A percentile compares a stretch with the other conserved stretches of the same genome.
phyloP scores from a whole-genome alignment of 2,888 invertebrate species.

The Ellobium chinense region DNA sequence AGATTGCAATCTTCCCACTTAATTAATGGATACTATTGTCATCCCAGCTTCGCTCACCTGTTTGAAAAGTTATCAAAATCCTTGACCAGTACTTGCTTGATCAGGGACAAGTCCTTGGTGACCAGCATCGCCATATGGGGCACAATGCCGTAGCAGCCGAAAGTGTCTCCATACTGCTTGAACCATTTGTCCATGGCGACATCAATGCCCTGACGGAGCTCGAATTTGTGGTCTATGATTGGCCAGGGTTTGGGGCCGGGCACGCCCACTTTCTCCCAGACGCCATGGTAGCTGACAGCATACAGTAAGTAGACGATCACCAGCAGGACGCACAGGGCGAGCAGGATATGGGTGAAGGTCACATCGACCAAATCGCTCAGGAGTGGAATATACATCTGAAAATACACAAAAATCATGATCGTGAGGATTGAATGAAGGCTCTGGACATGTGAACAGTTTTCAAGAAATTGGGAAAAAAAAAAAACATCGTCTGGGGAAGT shows the following conservation, averaged over 20 bases:
- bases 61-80: slow-evolving; percentile 24
- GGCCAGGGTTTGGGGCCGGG: slow-evolving; percentile 35
- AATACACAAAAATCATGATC: too few relatives aligned
- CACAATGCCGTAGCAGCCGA: slow-evolving; percentile 7
- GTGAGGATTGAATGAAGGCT: too few relatives aligned
- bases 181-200: slow-evolving; percentile 18
- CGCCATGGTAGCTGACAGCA: neutral
- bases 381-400: slow-evolving; percentile 25
- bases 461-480: too few relatives aligned
- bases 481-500: too few relatives aligned
- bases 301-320: neutral
- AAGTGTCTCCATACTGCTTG: slow-evolving; percentile 7
- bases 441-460: too few relatives aligned
- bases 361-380: neutral
- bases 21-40: neutral
- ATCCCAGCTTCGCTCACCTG: neutral
- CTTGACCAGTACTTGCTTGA: slow-evolving; percentile 28
- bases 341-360: neutral
- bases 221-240: slow-evolving; percentile 15
- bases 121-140: slow-evolving; percentile 11
- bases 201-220: neutral
- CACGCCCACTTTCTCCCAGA: slow-evolving; percentile 24
- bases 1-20: neutral
- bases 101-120: slow-evolving; percentile 17
- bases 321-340: neutral